A percentile compares a stretch with the other conserved stretches of the same genome.
Evolutionary conservation across 2,888 invertebrate genomes (phyloP).

Genomic region (Sabatieria punctata): DNA sequence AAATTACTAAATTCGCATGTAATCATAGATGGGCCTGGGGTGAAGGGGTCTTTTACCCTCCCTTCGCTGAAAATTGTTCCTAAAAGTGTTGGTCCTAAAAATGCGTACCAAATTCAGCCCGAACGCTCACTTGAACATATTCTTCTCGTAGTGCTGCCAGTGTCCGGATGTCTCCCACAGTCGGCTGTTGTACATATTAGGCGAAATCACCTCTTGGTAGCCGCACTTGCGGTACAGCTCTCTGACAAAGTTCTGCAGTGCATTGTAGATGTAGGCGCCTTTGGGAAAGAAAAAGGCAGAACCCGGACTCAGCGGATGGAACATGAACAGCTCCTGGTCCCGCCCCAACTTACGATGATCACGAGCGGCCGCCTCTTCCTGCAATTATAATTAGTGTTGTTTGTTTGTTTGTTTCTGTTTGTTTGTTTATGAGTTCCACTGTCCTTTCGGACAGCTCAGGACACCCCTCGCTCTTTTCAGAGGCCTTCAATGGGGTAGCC

Average conservation of each 20-base stretch:
- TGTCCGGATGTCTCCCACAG: conserved; percentile 96
- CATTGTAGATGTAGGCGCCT: conserved; percentile 90
- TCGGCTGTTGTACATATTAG: conserved; percentile 86
- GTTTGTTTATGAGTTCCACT: no score
- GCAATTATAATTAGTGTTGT: background rate
- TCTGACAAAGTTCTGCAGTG: conserved; percentile 63
- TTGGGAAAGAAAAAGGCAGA: conserved; percentile 95
- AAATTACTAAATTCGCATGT: no score
- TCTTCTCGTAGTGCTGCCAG: conserved; percentile 82
- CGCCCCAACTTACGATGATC: conserved; percentile 35
- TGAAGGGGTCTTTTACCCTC: no score
- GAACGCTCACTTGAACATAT: conserved; percentile 21
- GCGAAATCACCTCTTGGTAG: conserved; percentile 55
- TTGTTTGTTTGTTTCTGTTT: no score
- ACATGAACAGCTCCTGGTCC: conserved; percentile 96
- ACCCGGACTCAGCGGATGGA: conserved; percentile 92
- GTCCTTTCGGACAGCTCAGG: no score
- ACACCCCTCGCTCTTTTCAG: no score
- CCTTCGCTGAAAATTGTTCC: no score
- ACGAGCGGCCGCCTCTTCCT: conserved; percentile 29
- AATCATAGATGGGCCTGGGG: no score
- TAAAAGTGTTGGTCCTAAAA: no score
- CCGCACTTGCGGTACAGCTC: conserved; percentile 30
- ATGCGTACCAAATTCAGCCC: no score
- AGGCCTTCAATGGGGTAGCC: no score